Percentiles rank a stretch among this genome's conserved stretches.
These are phyloP conservation scores for Neosalanx taihuensis DNA, from an alignment of 2,797 vertebrate species.

Conservation along the genomic window DNA sequence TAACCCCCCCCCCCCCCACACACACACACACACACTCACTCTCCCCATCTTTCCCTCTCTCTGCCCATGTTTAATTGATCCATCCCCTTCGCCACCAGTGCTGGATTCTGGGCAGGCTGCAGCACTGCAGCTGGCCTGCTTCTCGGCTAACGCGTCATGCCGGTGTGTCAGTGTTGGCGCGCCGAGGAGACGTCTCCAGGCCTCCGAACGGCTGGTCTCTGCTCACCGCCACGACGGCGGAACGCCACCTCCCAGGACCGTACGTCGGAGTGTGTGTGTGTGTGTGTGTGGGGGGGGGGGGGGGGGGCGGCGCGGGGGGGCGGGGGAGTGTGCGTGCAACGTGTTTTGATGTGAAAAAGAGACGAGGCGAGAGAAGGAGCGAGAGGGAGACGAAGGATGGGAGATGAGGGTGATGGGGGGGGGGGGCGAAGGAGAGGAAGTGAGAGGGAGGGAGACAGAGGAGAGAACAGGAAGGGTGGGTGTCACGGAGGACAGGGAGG, in stretches of 20 bases:
- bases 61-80: slow-evolving; percentile 6
- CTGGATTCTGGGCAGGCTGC: neutral
- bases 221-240: slow-evolving; percentile 29
- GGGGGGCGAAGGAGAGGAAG: neutral
- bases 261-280: neutral
- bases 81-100: neutral
- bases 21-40: slow-evolving; percentile 8
- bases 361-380: too few species aligned
- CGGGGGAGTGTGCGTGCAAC: slow-evolving; percentile 3
- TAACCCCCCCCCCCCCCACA: neutral
- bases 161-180: slow-evolving; percentile 1
- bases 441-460: neutral
- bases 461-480: too few species aligned
- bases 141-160: slow-evolving; percentile 15
- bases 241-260: slow-evolving; percentile 30
- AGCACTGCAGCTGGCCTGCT: slow-evolving; percentile 20
- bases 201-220: slow-evolving; percentile 38
- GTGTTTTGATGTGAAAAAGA: neutral
- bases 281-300: neutral
- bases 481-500: too few species aligned
- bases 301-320: neutral
- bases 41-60: too few species aligned
- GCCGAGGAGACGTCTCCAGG: slow-evolving; percentile 1
- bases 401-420: neutral
- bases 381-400: neutral